A percentile compares a stretch with the other conserved stretches of the same genome.
phyloP scores from a whole-genome alignment of 1,140 invertebrate genomes.

The Aphelenchoides avenae region DNA sequence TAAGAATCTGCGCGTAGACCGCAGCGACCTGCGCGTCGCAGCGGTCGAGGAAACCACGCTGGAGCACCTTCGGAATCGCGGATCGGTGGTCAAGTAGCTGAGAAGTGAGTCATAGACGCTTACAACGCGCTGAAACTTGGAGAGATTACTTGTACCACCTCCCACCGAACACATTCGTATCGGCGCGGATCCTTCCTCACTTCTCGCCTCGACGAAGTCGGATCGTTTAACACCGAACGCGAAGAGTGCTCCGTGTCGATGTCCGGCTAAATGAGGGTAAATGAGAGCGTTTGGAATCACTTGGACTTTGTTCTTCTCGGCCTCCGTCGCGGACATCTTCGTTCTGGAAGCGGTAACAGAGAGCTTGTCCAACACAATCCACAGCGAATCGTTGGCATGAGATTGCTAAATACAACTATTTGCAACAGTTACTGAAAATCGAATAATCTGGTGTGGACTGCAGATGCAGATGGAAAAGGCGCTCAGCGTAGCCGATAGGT shows the following conservation, averaged over 20 bases:
- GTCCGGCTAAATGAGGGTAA: slow-evolving; percentile 3
- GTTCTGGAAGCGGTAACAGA: slow-evolving; percentile 51
- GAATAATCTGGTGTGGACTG: slow-evolving; percentile 41
- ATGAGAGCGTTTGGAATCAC: neutral
- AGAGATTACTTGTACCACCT: slow-evolving; percentile 66
- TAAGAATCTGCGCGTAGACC: slow-evolving; percentile 3
- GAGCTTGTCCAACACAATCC: slow-evolving; percentile 45
- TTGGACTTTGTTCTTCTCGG: slow-evolving; percentile 26
- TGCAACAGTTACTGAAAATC: neutral
- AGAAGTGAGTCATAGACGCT: slow-evolving; percentile 64
- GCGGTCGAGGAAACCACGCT: slow-evolving; percentile 92
- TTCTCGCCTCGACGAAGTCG: no score
- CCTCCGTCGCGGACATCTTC: slow-evolving; percentile 38
- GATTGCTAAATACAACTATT: slow-evolving; percentile 28
- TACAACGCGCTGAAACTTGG: neutral
- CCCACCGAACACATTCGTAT: slow-evolving; percentile 92
- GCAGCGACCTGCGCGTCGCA: slow-evolving; percentile 73
- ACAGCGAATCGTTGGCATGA: slow-evolving; percentile 47
- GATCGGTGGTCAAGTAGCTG: slow-evolving; percentile 92
- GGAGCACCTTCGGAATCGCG: slow-evolving; percentile 98
- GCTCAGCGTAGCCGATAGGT: slow-evolving; percentile 47
- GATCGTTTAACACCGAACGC: no score
- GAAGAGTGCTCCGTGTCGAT: slow-evolving; percentile 9
- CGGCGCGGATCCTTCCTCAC: slow-evolving; percentile 73
- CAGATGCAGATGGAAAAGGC: slow-evolving; percentile 50